Conservation (phyloP, 2,113 vertebrate species). For the Scomber scombrus region DNA sequence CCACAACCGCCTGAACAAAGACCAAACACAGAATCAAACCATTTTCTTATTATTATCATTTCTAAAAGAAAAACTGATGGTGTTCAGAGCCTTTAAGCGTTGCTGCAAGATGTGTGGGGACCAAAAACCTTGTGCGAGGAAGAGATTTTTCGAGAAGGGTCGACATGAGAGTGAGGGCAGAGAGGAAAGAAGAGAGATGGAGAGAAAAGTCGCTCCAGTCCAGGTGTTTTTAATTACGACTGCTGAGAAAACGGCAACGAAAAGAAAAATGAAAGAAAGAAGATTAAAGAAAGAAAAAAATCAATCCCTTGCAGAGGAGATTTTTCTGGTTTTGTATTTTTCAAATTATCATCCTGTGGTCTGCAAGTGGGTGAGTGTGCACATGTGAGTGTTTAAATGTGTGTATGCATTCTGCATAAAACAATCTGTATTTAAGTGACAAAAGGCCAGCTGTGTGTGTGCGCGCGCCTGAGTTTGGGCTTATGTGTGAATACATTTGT, state of each 20-base stretch:
- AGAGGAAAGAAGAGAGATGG: conserved; percentile 16
- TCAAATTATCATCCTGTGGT: conserved; percentile 72
- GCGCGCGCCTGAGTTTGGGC: conserved; percentile 1
- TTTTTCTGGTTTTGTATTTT: conserved; percentile 72
- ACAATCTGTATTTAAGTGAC: conserved; percentile 27
- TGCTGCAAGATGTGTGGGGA: not conserved
- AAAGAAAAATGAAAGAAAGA: conserved; percentile 48
- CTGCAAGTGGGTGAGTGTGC: conserved; percentile 30
- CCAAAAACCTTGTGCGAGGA: not conserved
- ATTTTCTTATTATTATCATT: not conserved
- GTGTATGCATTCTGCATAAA: conserved; percentile 29
- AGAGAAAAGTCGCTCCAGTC: conserved; percentile 1
- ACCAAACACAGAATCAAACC: not conserved
- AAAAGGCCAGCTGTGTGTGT: conserved; percentile 22
- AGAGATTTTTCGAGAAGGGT: not conserved
- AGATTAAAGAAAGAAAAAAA: conserved; percentile 40
- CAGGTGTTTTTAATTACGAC: conserved; percentile 64
- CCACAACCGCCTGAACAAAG: too few relatives aligned
- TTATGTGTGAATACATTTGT: conserved; percentile 48
- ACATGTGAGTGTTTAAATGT: conserved; percentile 37
- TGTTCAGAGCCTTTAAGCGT: not conserved
- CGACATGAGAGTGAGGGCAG: not conserved
- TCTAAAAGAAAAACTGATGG: not conserved
- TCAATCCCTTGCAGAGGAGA: conserved; percentile 47
- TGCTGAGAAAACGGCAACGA: conserved; percentile 52